phyloP scores from a whole-genome alignment of 2,797 vertebrate species.

The Coccyzus lansbergi region DNA sequence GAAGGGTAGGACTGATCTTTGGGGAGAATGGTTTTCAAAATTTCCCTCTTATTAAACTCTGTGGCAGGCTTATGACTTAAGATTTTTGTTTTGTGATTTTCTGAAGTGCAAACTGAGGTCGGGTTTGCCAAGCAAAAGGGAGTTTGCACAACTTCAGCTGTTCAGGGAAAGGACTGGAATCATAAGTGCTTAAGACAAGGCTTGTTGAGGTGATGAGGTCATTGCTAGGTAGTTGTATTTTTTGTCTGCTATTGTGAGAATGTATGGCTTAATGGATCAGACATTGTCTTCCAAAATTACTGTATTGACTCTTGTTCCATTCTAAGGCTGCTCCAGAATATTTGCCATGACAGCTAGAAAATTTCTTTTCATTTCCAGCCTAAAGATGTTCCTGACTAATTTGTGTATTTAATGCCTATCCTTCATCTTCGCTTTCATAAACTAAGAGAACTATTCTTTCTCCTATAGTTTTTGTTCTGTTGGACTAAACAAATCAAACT shows the following conservation, averaged over 20 bases:
- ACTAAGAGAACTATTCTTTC: background rate
- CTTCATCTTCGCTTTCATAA: background rate
- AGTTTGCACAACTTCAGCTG: background rate
- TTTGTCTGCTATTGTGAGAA: background rate
- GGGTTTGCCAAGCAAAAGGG: background rate
- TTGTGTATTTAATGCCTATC: background rate
- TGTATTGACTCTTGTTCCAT: background rate
- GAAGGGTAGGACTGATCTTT: background rate
- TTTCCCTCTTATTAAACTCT: background rate
- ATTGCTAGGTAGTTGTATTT: background rate
- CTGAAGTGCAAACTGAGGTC: background rate
- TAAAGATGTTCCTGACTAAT: background rate
- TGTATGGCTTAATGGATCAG: background rate
- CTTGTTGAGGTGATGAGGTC: background rate
- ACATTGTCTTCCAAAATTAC: background rate
- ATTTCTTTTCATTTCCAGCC: background rate
- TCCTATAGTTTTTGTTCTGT: background rate
- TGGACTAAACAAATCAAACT: slow-evolving; percentile 6
- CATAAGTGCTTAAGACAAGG: background rate
- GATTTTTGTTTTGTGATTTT: background rate
- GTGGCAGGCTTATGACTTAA: background rate
- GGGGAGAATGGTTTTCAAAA: background rate
- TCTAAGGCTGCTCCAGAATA: background rate
- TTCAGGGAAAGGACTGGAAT: background rate
- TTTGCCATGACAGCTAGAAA: background rate